Evolutionary conservation across 2,797 vertebrate genomes (phyloP).

Genomic region (Halcyon badia): DNA sequence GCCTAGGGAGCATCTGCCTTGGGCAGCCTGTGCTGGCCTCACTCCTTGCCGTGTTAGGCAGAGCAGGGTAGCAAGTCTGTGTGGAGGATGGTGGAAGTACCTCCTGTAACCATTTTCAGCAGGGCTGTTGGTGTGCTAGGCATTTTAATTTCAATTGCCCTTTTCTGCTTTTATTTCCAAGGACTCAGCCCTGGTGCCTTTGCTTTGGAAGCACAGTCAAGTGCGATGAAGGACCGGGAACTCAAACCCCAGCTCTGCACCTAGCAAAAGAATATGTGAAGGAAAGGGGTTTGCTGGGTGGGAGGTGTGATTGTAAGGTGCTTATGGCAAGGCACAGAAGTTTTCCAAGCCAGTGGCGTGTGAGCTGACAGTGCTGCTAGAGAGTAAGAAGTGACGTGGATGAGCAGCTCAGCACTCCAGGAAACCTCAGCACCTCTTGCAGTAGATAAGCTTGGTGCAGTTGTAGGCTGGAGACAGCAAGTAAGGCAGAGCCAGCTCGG

Average conservation of each 20-base stretch:
- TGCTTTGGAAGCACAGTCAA: neutral
- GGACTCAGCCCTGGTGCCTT: neutral
- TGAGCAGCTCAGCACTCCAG: neutral
- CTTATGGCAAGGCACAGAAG: neutral
- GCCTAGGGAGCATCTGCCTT: rapidly evolving
- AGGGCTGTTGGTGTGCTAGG: neutral
- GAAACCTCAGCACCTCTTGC: neutral
- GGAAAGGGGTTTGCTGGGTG: neutral
- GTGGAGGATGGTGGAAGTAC: neutral
- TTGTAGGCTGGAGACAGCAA: neutral
- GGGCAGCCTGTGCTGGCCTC: neutral
- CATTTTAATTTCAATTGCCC: neutral
- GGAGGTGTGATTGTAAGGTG: neutral
- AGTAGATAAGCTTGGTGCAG: neutral
- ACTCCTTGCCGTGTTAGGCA: rapidly evolving
- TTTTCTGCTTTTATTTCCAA: neutral
- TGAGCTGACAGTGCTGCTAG: neutral
- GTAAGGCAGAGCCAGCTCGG: neutral
- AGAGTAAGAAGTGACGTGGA: neutral
- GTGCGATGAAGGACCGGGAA: neutral
- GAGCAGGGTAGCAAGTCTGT: neutral
- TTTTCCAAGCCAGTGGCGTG: neutral
- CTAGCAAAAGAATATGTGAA: neutral
- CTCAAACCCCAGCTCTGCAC: neutral
- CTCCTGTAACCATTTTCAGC: neutral